Percentiles rank a stretch among this genome's conserved stretches.
These are phyloP conservation scores for Synergus gifuensis DNA, from an alignment of 2,888 invertebrate species.

Conservation along the genomic window DNA sequence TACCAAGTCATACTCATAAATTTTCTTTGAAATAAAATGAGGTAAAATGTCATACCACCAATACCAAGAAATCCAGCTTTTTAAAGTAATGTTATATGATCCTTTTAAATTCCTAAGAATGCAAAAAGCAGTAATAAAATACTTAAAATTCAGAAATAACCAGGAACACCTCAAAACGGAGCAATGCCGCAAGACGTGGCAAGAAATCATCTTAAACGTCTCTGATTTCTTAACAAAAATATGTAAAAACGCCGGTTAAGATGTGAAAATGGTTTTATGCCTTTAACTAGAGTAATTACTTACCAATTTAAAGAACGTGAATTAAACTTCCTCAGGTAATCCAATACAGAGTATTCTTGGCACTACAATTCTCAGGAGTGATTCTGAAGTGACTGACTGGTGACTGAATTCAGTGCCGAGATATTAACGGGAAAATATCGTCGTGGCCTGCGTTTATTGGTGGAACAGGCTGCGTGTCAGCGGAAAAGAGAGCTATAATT, in stretches of 20 bases:
- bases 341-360: constrained; percentile 33
- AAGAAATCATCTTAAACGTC: not conserved
- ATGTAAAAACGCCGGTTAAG: not conserved
- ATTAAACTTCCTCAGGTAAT: constrained; percentile 31
- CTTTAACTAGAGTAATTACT: constrained; percentile 39
- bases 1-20: not conserved
- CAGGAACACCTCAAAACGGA: not conserved
- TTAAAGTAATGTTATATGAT: not conserved
- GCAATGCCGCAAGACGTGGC: not conserved
- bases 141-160: not conserved
- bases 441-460: constrained; percentile 84
- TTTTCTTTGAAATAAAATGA: not conserved
- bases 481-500: constrained; percentile 78
- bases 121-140: not conserved
- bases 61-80: not conserved
- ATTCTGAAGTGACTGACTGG: constrained; percentile 70
- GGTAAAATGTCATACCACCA: not conserved
- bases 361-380: constrained; percentile 51
- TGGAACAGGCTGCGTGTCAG: constrained; percentile 68
- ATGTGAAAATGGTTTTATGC: not conserved
- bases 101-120: not conserved
- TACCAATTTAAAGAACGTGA: constrained; percentile 51
- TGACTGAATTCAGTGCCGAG: constrained; percentile 63
- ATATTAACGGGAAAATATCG: constrained; percentile 76
- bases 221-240: not conserved